These are phyloP conservation scores for Phaethornis superciliosus DNA, from an alignment of 2,113 vertebrate genomes.

Conservation along the genomic window DNA sequence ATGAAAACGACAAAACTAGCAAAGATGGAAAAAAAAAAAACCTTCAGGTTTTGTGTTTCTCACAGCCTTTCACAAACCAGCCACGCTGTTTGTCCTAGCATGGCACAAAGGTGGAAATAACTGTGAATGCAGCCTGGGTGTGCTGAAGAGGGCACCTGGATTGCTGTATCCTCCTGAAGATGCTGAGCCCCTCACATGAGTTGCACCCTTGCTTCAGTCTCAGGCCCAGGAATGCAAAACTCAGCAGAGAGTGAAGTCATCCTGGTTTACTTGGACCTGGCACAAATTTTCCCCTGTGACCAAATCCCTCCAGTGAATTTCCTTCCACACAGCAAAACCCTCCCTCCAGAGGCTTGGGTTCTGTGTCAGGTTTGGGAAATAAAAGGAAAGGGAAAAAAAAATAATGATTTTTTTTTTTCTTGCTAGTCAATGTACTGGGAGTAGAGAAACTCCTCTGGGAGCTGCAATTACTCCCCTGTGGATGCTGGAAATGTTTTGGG, in stretches of 20 bases:
- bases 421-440: neutral
- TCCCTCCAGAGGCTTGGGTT: neutral
- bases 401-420: neutral
- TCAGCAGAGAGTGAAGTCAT: neutral
- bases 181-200: neutral
- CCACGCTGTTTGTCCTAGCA: fast-evolving
- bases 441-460: neutral
- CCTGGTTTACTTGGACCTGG: neutral
- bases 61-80: fast-evolving
- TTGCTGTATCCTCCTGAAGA: neutral
- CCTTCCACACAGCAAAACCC: neutral
- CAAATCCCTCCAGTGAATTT: neutral
- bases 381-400: neutral
- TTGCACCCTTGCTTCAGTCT: neutral
- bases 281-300: neutral
- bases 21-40: neutral
- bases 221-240: neutral
- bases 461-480: neutral
- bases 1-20: neutral
- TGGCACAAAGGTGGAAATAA: fast-evolving
- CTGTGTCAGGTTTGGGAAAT: neutral
- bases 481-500: neutral
- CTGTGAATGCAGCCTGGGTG: fast-evolving
- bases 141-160: neutral
- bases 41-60: neutral